Conservation (phyloP, 2,888 invertebrate genomes). For the Agrotis puta region DNA sequence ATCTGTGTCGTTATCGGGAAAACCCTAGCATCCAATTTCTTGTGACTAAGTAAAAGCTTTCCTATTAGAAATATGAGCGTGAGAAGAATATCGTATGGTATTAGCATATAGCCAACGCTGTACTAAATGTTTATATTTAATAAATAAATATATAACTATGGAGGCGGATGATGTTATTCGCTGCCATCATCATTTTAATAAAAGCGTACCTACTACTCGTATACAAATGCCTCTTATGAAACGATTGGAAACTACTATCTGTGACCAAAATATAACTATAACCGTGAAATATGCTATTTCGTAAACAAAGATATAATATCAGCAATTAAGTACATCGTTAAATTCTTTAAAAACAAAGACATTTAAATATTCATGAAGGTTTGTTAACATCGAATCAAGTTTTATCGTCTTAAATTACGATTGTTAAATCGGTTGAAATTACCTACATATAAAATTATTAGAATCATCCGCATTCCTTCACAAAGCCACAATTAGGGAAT, state of each 20-base stretch:
- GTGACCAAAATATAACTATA: background rate
- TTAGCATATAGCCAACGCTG: too few species aligned
- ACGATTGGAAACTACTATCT: background rate
- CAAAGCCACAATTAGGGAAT: constrained; percentile 42
- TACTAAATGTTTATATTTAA: too few species aligned
- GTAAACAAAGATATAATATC: constrained; percentile 31
- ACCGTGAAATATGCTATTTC: constrained; percentile 26
- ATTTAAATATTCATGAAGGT: constrained; percentile 58
- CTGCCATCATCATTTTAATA: background rate
- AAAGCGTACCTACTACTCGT: background rate
- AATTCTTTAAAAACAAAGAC: constrained; percentile 47
- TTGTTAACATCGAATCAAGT: constrained; percentile 57
- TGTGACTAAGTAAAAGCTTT: background rate
- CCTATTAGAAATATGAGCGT: background rate
- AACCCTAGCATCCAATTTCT: background rate
- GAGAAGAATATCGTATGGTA: background rate
- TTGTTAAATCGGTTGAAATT: constrained; percentile 55
- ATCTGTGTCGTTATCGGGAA: background rate
- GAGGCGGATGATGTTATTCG: background rate
- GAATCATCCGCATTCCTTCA: constrained; percentile 55
- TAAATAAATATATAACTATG: too few species aligned
- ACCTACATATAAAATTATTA: constrained; percentile 31
- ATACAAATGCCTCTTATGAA: background rate
- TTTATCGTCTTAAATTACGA: constrained; percentile 57
- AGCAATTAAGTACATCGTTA: constrained; percentile 44